Percentiles rank a stretch among this genome's conserved stretches.
phyloP scores from a whole-genome alignment of 2,797 vertebrate species.

The Falco rusticolus region DNA sequence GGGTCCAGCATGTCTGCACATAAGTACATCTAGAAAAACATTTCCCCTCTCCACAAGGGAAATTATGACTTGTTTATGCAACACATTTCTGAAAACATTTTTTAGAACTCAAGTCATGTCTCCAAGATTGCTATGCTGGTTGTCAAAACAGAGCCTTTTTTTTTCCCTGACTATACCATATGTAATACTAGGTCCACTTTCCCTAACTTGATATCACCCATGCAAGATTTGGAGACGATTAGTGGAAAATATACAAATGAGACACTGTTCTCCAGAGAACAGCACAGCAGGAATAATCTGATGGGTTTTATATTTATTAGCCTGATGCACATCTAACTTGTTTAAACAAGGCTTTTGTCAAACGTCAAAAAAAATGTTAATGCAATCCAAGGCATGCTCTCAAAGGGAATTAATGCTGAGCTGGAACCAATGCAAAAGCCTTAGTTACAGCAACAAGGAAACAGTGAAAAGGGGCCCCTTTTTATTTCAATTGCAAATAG shows the following conservation, averaged over 20 bases:
- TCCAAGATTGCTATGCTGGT: conserved; percentile 50
- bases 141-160: conserved; percentile 66
- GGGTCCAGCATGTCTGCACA: background rate
- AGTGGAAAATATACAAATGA: conserved; percentile 60
- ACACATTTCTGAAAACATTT: conserved; percentile 71
- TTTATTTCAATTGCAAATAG: background rate
- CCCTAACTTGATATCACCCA: conserved; percentile 48
- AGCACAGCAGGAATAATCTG: background rate
- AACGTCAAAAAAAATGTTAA: background rate
- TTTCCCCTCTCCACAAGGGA: conserved; percentile 23
- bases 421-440: conserved; percentile 17
- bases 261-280: conserved; percentile 43
- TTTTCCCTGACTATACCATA: conserved; percentile 48
- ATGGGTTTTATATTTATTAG: conserved; percentile 34
- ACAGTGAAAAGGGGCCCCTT: background rate
- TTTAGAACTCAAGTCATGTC: conserved; percentile 65
- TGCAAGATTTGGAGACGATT: conserved; percentile 42
- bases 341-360: conserved; percentile 59
- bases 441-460: conserved; percentile 18
- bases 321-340: conserved; percentile 49
- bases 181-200: conserved; percentile 51
- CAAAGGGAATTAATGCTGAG: conserved; percentile 48
- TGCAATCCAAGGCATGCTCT: conserved; percentile 45
- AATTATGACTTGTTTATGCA: conserved; percentile 69
- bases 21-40: conserved; percentile 52